Evolutionary conservation across 2,113 vertebrate genomes (phyloP).

Genomic region (Spermophilus dauricus): DNA sequence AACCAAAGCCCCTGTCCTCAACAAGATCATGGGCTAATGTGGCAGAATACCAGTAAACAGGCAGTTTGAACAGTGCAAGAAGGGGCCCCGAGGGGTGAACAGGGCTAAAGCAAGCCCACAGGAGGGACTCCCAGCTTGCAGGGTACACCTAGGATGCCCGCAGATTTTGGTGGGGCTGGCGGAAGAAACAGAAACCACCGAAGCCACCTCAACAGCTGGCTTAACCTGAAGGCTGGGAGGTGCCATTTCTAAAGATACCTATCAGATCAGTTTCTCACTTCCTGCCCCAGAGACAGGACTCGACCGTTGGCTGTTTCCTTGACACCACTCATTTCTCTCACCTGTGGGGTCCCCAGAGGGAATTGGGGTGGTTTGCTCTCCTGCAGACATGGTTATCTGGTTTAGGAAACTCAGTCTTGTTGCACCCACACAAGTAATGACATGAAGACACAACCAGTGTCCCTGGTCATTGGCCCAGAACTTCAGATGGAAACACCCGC

Average conservation of each 20-base stretch:
- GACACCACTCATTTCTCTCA: background rate
- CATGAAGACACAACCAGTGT: background rate
- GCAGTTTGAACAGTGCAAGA: background rate
- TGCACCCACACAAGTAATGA: background rate
- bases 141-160: background rate
- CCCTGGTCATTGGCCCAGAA: background rate
- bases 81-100: background rate
- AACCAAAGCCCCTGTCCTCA: background rate
- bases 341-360: background rate
- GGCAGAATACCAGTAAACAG: background rate
- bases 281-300: background rate
- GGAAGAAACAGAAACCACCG: background rate
- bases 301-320: background rate
- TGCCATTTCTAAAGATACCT: background rate
- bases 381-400: background rate
- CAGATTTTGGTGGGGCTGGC: background rate
- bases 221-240: background rate
- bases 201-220: background rate
- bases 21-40: background rate
- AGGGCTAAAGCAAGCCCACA: background rate
- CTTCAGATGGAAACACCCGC: background rate
- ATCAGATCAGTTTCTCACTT: background rate
- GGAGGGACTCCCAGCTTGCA: no score
- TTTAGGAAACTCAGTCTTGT: background rate
- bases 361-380: background rate